Evolutionary conservation across 2,797 vertebrate species (phyloP), one percentile per base, ranked within the genome.

Genomic region (Erethizon dorsatum): DNA sequence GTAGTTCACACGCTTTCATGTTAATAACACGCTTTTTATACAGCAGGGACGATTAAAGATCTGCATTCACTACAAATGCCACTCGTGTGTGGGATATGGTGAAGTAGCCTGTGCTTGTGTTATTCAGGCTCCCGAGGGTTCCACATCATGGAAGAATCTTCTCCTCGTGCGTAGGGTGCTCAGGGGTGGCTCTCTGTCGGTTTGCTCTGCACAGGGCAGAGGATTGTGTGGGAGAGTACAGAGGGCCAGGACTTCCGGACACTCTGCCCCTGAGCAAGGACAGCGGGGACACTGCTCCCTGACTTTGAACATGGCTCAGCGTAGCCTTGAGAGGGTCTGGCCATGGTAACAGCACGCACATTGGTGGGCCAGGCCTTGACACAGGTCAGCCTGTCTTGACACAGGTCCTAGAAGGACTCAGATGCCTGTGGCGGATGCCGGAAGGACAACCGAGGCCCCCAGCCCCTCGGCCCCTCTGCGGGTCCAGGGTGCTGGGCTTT

Each of bases 141-240:
- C n/a, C 18, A 20, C 33, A 4, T 28, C 50, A 77, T 15, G 83
- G 67, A 18, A 17, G 41, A 85, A 12, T 12, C 22, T 11, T 75
- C 47, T 52, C 45, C 22, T 9, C 7, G 2, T 57, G 50, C 20
- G 1, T 1, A 5, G 1, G 3, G 11, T 78, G 18, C 9, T 17
- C 77, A 11, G 6, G 78, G n/a, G 26, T 9, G 61, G 41, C 41
- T 65, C 90, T 14, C 56, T 56, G 28, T 57, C 24, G 18, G 7
- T 18, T n/a, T 33, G 56, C 61, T 26, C n/a, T 37, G 12, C 15
- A 52, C 0, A 24, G 31, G 52, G 4, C 6, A 61, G 6, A 45
- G 41, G n/a, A 54, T 22, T 4, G 6, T 50, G 1, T 57, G 24
- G 22, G n/a, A 63, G 79, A 79, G 22, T 50, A 47, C 33, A 67